Percentiles rank a stretch among this genome's conserved stretches.
Conservation (phyloP, 2,797 vertebrate genomes). For the Anguilla megastoma region DNA sequence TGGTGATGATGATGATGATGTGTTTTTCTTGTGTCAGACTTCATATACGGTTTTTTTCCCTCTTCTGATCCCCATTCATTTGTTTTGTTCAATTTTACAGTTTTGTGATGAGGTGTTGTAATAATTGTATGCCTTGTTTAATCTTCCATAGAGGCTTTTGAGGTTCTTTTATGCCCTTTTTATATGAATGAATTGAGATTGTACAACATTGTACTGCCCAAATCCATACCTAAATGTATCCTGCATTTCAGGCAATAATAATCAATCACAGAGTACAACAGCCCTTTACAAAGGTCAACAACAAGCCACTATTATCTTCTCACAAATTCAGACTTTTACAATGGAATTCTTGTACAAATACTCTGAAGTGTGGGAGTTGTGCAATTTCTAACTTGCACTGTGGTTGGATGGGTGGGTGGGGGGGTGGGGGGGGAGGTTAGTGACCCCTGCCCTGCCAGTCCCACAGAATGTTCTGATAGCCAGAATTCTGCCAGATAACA, state of each 20-base stretch:
- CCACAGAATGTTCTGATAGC: constrained; percentile 59
- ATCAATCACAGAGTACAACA: too few species aligned
- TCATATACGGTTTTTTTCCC: too few species aligned
- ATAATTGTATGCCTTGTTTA: not conserved
- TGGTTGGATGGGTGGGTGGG: not conserved
- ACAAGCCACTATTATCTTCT: too few species aligned
- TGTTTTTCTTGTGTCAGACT: not conserved
- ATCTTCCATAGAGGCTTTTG: not conserved
- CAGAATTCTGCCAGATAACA: constrained; percentile 61
- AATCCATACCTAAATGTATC: too few species aligned
- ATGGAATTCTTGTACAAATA: too few species aligned
- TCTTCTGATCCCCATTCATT: too few species aligned
- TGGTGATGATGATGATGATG: not conserved
- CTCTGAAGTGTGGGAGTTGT: not conserved
- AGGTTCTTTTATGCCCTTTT: not conserved
- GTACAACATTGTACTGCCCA: not conserved
- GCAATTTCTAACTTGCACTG: not conserved
- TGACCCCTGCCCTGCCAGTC: constrained; percentile 57
- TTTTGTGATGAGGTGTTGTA: not conserved
- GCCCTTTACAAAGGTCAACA: too few species aligned
- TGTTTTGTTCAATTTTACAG: not conserved
- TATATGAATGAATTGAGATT: not conserved
- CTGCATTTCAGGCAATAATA: too few species aligned
- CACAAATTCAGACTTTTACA: too few species aligned
- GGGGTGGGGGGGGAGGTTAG: not conserved